Base-by-base conservation (phyloP, 2,888 invertebrate genomes). In the Torymus aiolomorphi region DNA sequence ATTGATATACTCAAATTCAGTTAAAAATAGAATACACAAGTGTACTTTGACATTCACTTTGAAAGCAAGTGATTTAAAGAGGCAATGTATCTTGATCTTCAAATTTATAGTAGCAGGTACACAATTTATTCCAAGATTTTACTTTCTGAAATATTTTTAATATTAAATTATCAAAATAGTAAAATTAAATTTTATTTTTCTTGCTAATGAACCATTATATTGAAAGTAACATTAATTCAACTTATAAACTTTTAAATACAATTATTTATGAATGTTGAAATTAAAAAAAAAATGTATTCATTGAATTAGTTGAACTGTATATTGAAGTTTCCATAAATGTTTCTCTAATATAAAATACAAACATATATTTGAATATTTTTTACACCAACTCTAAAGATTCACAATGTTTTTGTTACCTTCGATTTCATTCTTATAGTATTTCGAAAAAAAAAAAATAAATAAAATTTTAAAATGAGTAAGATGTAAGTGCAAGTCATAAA, bases 11-110 rank as follows among this genome's bases (percentile, higher is more conserved):
- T 80, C n/a, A 13, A 67, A 69, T 77, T 74, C 10, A 70, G 72
- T 63, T 78, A 76, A 78, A 78, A 78, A 76, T 81, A 81, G 72
- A 63, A 31, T 62, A 66, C 56, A 61, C 49, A 72, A 49, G 24
- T 78, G 20, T 54, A n/a, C 56, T 56, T 74, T 24, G 52, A 65
- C 63, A 77, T 77, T 76, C 62, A 52, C 24, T 67, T 74, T 77
- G 52, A 69, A 71, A 77, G 61, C 65, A 70, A 18, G 16, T 80
- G 70, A 74, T 77, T 77, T 69, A 80, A 56, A 76, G 51, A 67
- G 42, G 31, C 67, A 63, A 69, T 63, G 57, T 61, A 80, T 73
- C 73, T 76, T 80, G 61, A 76, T 63, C 57, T 73, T 73, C 56
- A 67, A 76, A 73, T 69, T 76, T 67, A 42, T 8, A 67, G 31